phyloP scores from a whole-genome alignment of 2,888 invertebrate genomes.

The Mellilla xanthometata region DNA sequence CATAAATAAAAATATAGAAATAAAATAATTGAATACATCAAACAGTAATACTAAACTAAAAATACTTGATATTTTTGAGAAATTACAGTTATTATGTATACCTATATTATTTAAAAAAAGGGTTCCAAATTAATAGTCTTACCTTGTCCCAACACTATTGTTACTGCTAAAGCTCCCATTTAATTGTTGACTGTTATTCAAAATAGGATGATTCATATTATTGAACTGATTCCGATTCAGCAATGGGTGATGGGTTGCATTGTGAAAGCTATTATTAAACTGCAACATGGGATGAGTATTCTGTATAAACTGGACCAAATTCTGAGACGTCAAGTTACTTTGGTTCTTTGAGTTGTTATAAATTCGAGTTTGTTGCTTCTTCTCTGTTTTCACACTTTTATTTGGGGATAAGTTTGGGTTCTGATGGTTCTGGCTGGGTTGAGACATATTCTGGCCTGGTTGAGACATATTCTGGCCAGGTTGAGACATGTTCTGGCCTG shows the following conservation, averaged over 20 bases:
- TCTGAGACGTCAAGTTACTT: conserved; percentile 54
- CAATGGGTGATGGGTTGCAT: conserved; percentile 73
- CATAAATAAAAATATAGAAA: no score
- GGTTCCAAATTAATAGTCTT: no score
- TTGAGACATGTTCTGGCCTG: conserved; percentile 35
- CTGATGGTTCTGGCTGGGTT: conserved; percentile 40
- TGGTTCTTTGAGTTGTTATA: conserved; percentile 56
- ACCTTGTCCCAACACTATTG: conserved; percentile 37
- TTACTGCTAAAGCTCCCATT: conserved; percentile 51
- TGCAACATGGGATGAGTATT: conserved; percentile 75
- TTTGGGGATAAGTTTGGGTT: conserved; percentile 46
- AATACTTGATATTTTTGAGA: no score
- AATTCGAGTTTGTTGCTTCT: conserved; percentile 57
- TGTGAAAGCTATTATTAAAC: conserved; percentile 63
- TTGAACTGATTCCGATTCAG: conserved; percentile 52
- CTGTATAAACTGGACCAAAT: conserved; percentile 70
- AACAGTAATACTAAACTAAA: no score
- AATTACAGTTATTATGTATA: no score
- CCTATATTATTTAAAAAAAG: no score
- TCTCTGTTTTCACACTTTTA: conserved; percentile 37
- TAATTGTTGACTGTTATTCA: conserved; percentile 45
- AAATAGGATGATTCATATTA: conserved; percentile 49
- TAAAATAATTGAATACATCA: no score
- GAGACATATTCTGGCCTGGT: conserved; percentile 40
- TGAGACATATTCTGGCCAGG: conserved; percentile 40